Evolutionary conservation across 2,888 invertebrate species (phyloP).

Genomic region (Tenthredo amoena): DNA sequence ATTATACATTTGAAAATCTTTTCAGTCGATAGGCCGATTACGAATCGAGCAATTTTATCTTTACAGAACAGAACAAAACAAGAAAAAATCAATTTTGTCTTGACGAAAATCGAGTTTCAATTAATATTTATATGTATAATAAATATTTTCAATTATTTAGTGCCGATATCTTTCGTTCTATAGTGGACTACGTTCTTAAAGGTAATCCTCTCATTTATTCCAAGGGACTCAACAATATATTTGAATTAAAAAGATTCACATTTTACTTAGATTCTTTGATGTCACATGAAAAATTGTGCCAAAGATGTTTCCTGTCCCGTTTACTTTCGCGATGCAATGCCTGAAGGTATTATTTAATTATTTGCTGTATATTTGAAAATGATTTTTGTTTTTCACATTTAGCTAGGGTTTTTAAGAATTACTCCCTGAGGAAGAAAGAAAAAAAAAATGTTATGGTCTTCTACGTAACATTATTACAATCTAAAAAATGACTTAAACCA

Average conservation of each 20-base stretch:
- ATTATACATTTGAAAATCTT: background rate
- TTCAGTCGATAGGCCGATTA: background rate
- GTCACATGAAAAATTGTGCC: background rate
- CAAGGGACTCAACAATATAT: constrained; percentile 8
- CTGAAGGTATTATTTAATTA: background rate
- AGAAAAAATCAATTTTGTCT: background rate
- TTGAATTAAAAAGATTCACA: background rate
- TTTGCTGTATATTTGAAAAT: background rate
- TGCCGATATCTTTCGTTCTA: constrained; percentile 37
- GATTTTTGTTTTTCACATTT: background rate
- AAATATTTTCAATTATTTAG: background rate
- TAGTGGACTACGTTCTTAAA: constrained; percentile 17
- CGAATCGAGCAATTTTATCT: background rate
- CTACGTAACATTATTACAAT: background rate
- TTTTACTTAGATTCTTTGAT: background rate
- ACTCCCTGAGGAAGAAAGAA: background rate
- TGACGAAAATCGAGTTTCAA: background rate
- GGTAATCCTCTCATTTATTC: background rate
- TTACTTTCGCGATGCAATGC: background rate
- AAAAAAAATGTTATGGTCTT: background rate
- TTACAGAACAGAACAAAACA: too few relatives aligned
- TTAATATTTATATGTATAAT: background rate
- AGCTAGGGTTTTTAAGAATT: background rate
- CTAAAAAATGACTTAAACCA: constrained; percentile 53
- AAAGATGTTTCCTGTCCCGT: background rate